phyloP scores from a whole-genome alignment of 2,113 vertebrate species.

The Eurypyga helias region DNA sequence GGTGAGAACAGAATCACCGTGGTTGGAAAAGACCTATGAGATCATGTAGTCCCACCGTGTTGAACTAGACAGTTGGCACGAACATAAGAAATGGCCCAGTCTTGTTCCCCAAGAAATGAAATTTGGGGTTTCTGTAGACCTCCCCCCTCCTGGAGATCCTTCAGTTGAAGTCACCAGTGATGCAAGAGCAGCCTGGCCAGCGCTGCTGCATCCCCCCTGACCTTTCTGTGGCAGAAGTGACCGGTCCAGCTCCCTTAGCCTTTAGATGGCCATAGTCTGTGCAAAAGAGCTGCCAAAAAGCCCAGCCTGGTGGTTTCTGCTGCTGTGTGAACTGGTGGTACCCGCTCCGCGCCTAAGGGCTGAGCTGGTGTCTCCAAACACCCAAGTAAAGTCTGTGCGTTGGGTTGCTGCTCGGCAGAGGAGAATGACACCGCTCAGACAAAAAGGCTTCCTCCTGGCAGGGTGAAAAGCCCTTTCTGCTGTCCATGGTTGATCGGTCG shows the following conservation, averaged over 20 bases:
- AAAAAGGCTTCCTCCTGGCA: neutral
- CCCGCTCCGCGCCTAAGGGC: neutral
- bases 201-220: neutral
- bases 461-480: neutral
- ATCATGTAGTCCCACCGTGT: too few species aligned
- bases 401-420: neutral
- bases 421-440: fast-evolving
- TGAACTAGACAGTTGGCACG: neutral
- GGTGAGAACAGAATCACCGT: neutral
- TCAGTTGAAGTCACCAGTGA: neutral
- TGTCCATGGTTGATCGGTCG: neutral
- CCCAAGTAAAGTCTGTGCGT: neutral
- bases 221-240: neutral
- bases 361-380: neutral
- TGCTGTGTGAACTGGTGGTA: neutral
- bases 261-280: neutral
- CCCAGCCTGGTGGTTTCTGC: neutral
- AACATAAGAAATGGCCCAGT: neutral
- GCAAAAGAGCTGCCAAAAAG: neutral
- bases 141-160: neutral
- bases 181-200: neutral
- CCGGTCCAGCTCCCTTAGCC: neutral
- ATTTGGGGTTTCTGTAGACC: neutral
- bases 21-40: too few species aligned
- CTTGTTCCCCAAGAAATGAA: neutral